phyloP scores from a whole-genome alignment of 2,888 invertebrate genomes.

The Drosophila leonis region DNA sequence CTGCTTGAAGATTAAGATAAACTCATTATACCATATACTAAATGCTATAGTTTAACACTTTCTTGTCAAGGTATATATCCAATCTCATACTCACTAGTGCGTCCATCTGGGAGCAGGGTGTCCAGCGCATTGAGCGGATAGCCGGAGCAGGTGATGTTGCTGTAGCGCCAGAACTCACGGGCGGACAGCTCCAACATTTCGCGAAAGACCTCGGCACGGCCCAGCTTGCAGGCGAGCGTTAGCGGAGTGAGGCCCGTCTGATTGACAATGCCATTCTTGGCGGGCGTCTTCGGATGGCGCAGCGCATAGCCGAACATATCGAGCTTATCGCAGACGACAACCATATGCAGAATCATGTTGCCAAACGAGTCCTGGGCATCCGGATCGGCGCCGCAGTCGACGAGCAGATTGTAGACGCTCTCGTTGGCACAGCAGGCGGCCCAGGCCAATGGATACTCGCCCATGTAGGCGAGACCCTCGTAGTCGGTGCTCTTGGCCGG shows the following conservation, averaged over 20 bases:
- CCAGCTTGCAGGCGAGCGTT: constrained; percentile 97
- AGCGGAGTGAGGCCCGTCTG: constrained; percentile 96
- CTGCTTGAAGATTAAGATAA: no score
- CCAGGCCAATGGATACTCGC: constrained; percentile 98
- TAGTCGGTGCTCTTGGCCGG: constrained; percentile 95
- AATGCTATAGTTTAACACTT: not conserved
- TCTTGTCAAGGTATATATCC: not conserved
- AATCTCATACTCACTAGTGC: constrained; percentile 90
- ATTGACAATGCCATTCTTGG: constrained; percentile 96
- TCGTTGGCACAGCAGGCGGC: constrained; percentile 99
- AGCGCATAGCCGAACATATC: constrained; percentile 99
- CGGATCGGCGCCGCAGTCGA: constrained; percentile 97
- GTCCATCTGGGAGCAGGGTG: constrained; percentile 96
- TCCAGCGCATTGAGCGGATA: constrained; percentile 98
- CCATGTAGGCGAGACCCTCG: constrained; percentile 98
- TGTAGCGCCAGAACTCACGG: constrained; percentile 99
- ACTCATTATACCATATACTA: no score
- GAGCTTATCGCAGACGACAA: constrained; percentile 98
- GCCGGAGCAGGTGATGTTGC: constrained; percentile 99
- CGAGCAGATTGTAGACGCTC: constrained; percentile 97
- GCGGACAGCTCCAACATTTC: constrained; percentile 98
- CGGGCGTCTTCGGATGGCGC: constrained; percentile 96
- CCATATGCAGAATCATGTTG: constrained; percentile 99
- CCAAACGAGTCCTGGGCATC: constrained; percentile 98
- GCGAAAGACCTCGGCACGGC: constrained; percentile 97